These are phyloP conservation scores for Euplexia lucipara DNA, from an alignment of 2,888 invertebrate genomes.

Conservation along the genomic window DNA sequence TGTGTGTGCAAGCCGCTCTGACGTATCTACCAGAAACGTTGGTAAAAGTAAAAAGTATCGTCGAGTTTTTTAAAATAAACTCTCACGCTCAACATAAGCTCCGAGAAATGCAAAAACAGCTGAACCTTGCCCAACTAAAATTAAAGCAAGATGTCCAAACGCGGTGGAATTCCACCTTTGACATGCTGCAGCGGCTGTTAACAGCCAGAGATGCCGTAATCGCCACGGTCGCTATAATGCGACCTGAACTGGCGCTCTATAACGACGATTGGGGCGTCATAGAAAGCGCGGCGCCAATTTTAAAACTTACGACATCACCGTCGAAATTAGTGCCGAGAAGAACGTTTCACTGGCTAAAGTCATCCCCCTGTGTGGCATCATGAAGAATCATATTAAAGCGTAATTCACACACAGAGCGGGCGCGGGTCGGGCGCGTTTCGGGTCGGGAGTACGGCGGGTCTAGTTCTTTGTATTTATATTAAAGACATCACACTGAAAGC, in stretches of 20 bases:
- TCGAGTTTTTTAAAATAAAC: constrained; percentile 12
- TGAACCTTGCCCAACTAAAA: constrained; percentile 18
- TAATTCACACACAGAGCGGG: no score
- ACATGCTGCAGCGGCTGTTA: constrained; percentile 14
- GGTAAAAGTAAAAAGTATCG: constrained; percentile 12
- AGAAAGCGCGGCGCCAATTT: constrained; percentile 4
- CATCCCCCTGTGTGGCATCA: constrained; percentile 10
- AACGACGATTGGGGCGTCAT: background rate
- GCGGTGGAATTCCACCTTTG: constrained; percentile 19
- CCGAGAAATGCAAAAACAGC: constrained; percentile 17
- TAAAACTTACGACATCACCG: constrained; percentile 5
- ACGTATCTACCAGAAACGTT: constrained; percentile 13
- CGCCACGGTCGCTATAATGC: constrained; percentile 3
- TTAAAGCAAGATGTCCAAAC: constrained; percentile 25
- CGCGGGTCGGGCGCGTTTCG: no score
- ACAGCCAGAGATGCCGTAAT: constrained; percentile 8
- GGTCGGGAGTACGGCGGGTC: no score
- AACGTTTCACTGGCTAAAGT: constrained; percentile 10
- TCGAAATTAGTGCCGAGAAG: constrained; percentile 13
- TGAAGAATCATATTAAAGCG: background rate
- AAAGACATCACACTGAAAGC: no score
- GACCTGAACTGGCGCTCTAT: background rate
- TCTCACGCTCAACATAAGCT: constrained; percentile 11
- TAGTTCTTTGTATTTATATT: no score
- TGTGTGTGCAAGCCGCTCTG: constrained; percentile 13